Base-by-base conservation (phyloP, 2,797 vertebrate genomes). In the Cossypha heuglini region DNA sequence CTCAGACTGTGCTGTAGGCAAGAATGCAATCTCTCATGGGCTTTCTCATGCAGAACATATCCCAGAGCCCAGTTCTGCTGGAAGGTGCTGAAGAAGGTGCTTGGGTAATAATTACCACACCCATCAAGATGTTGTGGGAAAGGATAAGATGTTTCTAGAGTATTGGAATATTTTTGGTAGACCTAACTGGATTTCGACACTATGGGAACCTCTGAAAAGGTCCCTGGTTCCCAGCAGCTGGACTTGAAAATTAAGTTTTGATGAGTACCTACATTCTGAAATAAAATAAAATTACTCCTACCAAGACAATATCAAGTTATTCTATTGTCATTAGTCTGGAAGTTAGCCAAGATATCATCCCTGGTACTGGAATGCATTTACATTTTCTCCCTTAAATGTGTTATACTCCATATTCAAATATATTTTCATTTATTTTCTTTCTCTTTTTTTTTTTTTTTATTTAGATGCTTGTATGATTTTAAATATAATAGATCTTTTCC, bases 401-500 rank as follows among this genome's bases (percentile, higher is more conserved):
- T 38, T 66, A 10, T 55, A 35, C 46, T 92, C 18, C 9, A 15
- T 73, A 37, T 73, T 85, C n/a, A 94, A 88, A 92, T 48, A 31
- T 6, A 48, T 93, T 86, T 88, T 90, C 14, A 26, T 83, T 77
- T 86, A 18, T 86, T 93, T 84, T 10, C 18, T 42, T 71, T 71
- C 20, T 21, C 63, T 38, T 40, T 38, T 74, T 71, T 16, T 18
- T 64, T 35, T 90, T 81, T 67, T 59, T 11, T 29, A 58, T 81
- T 86, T 84, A 86, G 77, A 55, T 40, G 25, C 25, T 55, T 67
- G 20, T 37, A 43, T 46, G 51, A 59, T 37, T 92, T 93, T 75
- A 85, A 69, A 76, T 3, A 8, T 79, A 91, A 88, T 38, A 86
- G 58, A 69, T 40, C 5, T 8, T 71, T 80, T 90, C 31, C 9